Base-by-base conservation (phyloP, 2,888 invertebrate genomes). In the Caenorhabditis becei region DNA sequence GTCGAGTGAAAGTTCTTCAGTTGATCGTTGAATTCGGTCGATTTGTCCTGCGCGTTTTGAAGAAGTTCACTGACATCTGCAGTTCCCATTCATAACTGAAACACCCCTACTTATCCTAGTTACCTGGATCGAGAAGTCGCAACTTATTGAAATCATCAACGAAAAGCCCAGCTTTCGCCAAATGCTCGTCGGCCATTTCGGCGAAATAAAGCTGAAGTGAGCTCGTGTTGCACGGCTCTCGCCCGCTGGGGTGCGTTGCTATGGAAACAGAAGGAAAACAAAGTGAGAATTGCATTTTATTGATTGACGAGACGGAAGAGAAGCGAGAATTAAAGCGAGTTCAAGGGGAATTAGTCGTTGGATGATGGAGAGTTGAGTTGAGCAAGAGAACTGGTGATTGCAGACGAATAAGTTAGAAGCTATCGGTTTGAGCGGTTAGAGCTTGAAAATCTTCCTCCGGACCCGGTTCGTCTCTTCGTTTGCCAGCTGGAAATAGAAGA, bases 111-210 rank as follows among this genome's bases (percentile, higher is more conserved):
- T 47, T 10, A 49, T 14, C 3, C 8, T 24, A 18, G 0, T 61
- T 66, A 78, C 79, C 79, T 26, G 80, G 80, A 66, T 80, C 70
- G 16, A 75, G 37, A 18, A 80, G 49, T 18, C 80, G 63, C 1
- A 80, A 37, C 8, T 51, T 61, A 20, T 80, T 80, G 63, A 70
- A 80, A 59, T 80, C 80, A 23, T 80, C 80, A 2, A 80, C 75
- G 28, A 66, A 80, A 10, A 80, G 75, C 0, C 80, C 80, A 0
- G 80, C 59, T 41, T 80, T 80, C 0, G 80, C 61, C 14, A 80
- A 47, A 11, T 75, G 66, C 58, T 80, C 70, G 26, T 80, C 80
- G 1, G 47, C 66, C 70, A 74, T 70, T 53, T 18, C 54, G 4
- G 16, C 10, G 18, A 44, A 37, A n/a, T n/a, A 26, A 24, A 14